These are phyloP conservation scores for Mola mola DNA, from an alignment of 2,113 vertebrate species.

Conservation along the genomic window DNA sequence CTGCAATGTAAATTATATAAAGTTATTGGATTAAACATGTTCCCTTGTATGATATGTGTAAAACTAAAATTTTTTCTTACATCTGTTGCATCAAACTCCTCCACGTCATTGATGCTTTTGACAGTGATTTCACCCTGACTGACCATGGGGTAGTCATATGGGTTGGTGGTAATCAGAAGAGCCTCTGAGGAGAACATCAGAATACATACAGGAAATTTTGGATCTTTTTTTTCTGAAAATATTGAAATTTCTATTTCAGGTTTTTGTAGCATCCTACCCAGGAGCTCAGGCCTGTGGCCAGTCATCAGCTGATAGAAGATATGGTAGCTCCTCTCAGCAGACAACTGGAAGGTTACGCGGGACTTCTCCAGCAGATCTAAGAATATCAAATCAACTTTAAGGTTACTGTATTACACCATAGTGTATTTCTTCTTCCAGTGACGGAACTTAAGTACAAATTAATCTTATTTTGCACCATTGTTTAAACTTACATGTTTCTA, in stretches of 20 bases:
- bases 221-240: background rate
- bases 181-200: slow-evolving; percentile 53
- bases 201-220: too few relatives aligned
- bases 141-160: slow-evolving; percentile 76
- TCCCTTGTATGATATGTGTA: background rate
- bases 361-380: slow-evolving; percentile 78
- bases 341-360: slow-evolving; percentile 70
- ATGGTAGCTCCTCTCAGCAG: slow-evolving; percentile 78
- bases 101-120: slow-evolving; percentile 66
- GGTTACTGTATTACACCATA: too few relatives aligned
- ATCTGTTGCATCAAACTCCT: slow-evolving; percentile 70
- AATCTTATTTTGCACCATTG: too few relatives aligned
- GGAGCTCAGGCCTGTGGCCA: slow-evolving; percentile 78
- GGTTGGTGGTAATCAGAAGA: slow-evolving; percentile 76
- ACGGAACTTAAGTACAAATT: too few relatives aligned
- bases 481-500: slow-evolving; percentile 85
- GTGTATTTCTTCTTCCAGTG: too few relatives aligned
- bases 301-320: slow-evolving; percentile 82
- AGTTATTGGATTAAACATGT: background rate
- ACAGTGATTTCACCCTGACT: slow-evolving; percentile 72
- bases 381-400: too few relatives aligned
- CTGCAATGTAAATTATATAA: slow-evolving; percentile 36
- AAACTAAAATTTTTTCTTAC: slow-evolving; percentile 37
- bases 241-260: too few relatives aligned
- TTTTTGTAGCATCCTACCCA: slow-evolving; percentile 66